Conservation (phyloP, 2,888 invertebrate genomes). For the Chloroclystis v-ata region DNA sequence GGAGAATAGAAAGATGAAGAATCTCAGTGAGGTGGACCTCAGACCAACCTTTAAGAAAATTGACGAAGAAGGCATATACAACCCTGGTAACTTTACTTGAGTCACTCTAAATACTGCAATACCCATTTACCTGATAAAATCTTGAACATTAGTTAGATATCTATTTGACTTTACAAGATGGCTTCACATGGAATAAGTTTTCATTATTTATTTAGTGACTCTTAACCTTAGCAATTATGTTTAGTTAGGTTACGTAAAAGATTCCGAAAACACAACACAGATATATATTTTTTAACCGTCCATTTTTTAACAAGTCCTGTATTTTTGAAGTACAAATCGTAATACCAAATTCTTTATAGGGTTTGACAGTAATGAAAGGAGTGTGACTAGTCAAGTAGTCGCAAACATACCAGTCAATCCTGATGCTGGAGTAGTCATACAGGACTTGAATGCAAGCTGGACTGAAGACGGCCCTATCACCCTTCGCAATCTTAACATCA, state of each 20-base stretch:
- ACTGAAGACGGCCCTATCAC: conserved; percentile 56
- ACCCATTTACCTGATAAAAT: no score
- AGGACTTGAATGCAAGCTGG: conserved; percentile 66
- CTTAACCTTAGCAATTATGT: no score
- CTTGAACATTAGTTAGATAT: no score
- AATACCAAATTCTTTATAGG: conserved; percentile 48
- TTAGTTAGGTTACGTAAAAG: no score
- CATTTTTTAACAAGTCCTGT: no score
- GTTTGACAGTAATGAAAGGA: conserved; percentile 64
- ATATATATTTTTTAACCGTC: no score
- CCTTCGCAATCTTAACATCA: conserved; percentile 75
- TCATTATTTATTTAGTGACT: no score
- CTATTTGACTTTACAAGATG: no score
- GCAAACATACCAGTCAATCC: conserved; percentile 41
- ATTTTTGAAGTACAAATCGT: no score
- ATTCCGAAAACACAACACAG: no score
- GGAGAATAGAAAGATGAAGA: conserved; percentile 57
- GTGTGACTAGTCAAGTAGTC: conserved; percentile 41
- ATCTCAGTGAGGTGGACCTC: conserved; percentile 58
- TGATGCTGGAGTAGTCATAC: conserved; percentile 58
- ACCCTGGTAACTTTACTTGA: conserved; percentile 68
- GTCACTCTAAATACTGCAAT: no score
- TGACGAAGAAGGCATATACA: conserved; percentile 68
- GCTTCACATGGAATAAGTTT: no score
- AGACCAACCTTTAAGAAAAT: conserved; percentile 67